phyloP scores from a whole-genome alignment of 2,888 invertebrate genomes.

The Agrochola macilenta region DNA sequence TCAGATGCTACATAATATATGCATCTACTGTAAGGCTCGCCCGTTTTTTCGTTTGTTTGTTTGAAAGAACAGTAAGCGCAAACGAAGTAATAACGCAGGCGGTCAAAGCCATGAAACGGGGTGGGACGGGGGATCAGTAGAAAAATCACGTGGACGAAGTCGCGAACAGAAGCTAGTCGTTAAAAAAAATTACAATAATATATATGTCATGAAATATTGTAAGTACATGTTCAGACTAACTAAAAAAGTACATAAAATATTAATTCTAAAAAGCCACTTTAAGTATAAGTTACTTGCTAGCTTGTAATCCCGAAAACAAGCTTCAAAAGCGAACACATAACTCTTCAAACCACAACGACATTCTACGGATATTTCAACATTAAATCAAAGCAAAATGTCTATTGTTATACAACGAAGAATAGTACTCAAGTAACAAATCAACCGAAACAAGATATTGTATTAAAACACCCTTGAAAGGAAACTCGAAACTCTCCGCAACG shows the following conservation, averaged over 20 bases:
- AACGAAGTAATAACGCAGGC: too few relatives aligned
- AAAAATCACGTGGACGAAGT: too few relatives aligned
- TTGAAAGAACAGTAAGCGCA: too few relatives aligned
- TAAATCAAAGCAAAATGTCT: constrained; percentile 22
- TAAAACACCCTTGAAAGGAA: constrained; percentile 51
- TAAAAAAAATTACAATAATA: too few relatives aligned
- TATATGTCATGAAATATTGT: too few relatives aligned
- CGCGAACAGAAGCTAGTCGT: too few relatives aligned
- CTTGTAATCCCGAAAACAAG: not conserved
- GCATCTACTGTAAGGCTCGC: too few relatives aligned
- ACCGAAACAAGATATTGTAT: constrained; percentile 46
- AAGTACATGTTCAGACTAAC: too few relatives aligned
- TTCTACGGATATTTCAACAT: not conserved
- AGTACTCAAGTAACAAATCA: constrained; percentile 41
- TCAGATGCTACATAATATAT: too few relatives aligned
- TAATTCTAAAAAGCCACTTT: not conserved
- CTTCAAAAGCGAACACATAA: not conserved
- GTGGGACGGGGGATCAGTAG: too few relatives aligned
- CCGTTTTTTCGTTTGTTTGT: too few relatives aligned
- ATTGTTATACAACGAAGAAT: constrained; percentile 16
- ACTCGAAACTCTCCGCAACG: constrained; percentile 25
- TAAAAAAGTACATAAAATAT: not conserved
- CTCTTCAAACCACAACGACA: not conserved
- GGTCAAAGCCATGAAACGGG: too few relatives aligned
- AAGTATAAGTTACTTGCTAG: not conserved